Conservation (phyloP, 1,140 invertebrate species). For the Magallana ariakensis region DNA sequence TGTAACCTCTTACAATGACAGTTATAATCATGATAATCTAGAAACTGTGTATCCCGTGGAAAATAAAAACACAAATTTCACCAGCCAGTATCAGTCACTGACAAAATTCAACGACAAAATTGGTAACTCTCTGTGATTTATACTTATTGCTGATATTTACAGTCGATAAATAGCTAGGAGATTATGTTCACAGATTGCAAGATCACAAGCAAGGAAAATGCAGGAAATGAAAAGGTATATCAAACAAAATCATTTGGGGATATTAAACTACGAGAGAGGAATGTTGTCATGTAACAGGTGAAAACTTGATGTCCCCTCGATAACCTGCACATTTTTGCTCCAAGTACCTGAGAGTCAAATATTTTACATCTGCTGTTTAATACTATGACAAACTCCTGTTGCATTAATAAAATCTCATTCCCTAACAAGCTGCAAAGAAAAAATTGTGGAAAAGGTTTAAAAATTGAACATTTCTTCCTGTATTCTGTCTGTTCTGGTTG, state of each 20-base stretch:
- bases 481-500: too few species aligned
- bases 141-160: background rate
- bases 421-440: too few species aligned
- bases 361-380: background rate
- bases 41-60: background rate
- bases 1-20: background rate
- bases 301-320: background rate
- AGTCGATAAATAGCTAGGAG: background rate
- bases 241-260: background rate
- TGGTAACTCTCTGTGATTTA: background rate
- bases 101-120: background rate
- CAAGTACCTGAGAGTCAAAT: background rate
- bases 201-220: background rate
- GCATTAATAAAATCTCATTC: too few species aligned
- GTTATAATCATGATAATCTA: slow-evolving; percentile 22
- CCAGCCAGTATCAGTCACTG: background rate
- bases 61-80: background rate
- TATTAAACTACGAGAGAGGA: background rate
- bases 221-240: background rate
- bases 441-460: too few species aligned
- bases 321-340: background rate
- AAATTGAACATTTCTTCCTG: too few species aligned
- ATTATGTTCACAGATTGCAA: slow-evolving; percentile 17
- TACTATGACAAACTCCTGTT: too few species aligned
- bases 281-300: background rate